Conservation (phyloP, 1,140 invertebrate species). For the Polypedilum pembai region DNA sequence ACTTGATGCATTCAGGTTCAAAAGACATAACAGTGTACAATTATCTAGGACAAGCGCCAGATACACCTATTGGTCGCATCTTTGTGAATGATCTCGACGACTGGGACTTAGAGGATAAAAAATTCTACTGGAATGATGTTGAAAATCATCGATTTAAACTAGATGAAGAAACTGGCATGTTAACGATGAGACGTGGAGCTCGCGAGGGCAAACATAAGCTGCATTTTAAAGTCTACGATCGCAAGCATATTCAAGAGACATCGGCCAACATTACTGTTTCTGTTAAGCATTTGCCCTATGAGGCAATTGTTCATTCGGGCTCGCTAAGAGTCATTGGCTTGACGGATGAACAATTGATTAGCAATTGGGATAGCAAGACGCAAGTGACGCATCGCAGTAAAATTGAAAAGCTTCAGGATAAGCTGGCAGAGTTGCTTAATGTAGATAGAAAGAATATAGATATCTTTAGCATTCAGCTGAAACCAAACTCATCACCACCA, state of each 20-base stretch:
- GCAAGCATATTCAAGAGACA: conserved; percentile 52
- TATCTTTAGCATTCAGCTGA: conserved; percentile 57
- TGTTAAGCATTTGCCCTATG: conserved; percentile 55
- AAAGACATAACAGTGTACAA: conserved; percentile 66
- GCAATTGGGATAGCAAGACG: conserved; percentile 49
- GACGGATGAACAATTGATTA: conserved; percentile 59
- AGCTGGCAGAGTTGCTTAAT: conserved; percentile 48
- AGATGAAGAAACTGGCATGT: conserved; percentile 54
- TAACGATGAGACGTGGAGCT: conserved; percentile 57
- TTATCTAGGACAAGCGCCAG: conserved; percentile 54
- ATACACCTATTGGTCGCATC: conserved; percentile 57
- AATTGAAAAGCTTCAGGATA: conserved; percentile 51
- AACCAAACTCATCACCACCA: conserved; percentile 45
- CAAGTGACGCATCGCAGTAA: conserved; percentile 46
- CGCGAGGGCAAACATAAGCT: conserved; percentile 53
- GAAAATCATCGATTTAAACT: conserved; percentile 51
- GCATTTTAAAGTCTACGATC: conserved; percentile 56
- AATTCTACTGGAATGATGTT: conserved; percentile 53
- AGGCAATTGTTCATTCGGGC: conserved; percentile 59
- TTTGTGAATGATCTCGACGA: conserved; percentile 64
- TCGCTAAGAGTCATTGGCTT: conserved; percentile 57
- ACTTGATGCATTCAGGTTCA: conserved; percentile 57
- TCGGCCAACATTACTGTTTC: conserved; percentile 53
- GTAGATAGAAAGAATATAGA: conserved; percentile 54
- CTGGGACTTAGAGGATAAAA: conserved; percentile 64